Base-by-base conservation (phyloP, 2,888 invertebrate genomes). In the Pachycephus smyrnensis region DNA sequence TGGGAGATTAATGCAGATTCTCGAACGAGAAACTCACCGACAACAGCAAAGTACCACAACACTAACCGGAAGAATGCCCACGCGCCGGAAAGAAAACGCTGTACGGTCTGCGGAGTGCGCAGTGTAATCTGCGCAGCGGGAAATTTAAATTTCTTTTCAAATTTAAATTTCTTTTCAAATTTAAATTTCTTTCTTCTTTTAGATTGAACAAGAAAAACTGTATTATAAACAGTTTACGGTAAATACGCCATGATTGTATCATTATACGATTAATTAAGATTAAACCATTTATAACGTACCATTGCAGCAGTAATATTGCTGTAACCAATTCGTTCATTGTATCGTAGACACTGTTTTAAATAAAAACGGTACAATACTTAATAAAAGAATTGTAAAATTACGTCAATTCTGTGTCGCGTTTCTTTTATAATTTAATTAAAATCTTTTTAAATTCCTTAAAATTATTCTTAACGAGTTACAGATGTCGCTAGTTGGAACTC, bases 31-130 rank as follows among this genome's bases (percentile, higher is more conserved):
- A 78, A 85, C 88, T 89, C 82, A 89, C 88, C 86, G 82, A 84
- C 81, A 78, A 84, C 80, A 80, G 76, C 80, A 81, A 82, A 75
- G 75, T 69, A 82, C 80, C 80, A 79, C 82, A 83, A 75, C 75
- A 75, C 76, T 75, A 83, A 88, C 86, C 86, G 87, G 86, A 88
- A 88, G 88, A 85, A 78, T 73, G 77, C 76, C 40, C 12, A 30
- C 31, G 23, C 55, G 75, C 75, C 75, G 78, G 75, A 78, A 78
- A 73, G 11, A 30, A n/a, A 4, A 11, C 30, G 30, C 12, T 4
- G 40, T 55, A 9, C 40, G 6, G 23, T 55, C 23, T 55, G 23
- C 23, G 0, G 6, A 55, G 40, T 55, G 40, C 40, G 40, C 40
- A 55, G 15, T 55, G 9, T 6, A 23, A 9, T 23, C 40, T 55